Evolutionary conservation across 2,888 invertebrate species (phyloP), one percentile per base, ranked within the genome.

Genomic region (Carabus problematicus): DNA sequence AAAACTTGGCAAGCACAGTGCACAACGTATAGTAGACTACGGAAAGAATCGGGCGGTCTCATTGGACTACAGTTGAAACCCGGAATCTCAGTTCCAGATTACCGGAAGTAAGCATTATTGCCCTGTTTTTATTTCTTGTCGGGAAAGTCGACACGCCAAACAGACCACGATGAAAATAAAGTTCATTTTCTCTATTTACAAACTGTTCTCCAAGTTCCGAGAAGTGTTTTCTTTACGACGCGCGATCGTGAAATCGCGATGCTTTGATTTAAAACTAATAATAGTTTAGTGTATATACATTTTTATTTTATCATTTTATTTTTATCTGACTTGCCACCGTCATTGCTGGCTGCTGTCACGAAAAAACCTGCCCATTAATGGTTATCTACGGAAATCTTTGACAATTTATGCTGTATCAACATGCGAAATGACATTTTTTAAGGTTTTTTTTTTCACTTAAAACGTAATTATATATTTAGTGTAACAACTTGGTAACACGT

Each of bases 401-500:
- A 64, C 54, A 49, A 59, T 67, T 60, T 60, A 66, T 66, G 41
- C 14, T 58, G 14, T 29, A 59, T 19, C 18, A 29, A 39, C 67
- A 60, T 59, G 67, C 67, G 54, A 60, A 60, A 40, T 43, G 11
- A 55, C 64, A 54, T 41, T 63, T 64, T 64, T 55, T 45, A 12
- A 1, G n/a, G n/a, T n/a, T n/a, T 45, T 64, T 64, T 64, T 64
- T 67, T 60, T 67, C 67, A 67, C 67, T 67, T 67, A 67, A 9
- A 64, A 52, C 43, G 16, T 67, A 67, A 67, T 67, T 67, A 67
- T 40, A 67, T 67, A 67, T 19, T 67, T 67, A 54, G 42, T 29
- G 9, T 67, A 67, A 67, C 67, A 67, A 67, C 60, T 60, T 67
- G 60, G 52, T 49, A 67, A 67, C 67, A 67, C 67, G 67, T 45